Conservation (phyloP, 2,113 vertebrate genomes). For the Notechis scutatus region DNA sequence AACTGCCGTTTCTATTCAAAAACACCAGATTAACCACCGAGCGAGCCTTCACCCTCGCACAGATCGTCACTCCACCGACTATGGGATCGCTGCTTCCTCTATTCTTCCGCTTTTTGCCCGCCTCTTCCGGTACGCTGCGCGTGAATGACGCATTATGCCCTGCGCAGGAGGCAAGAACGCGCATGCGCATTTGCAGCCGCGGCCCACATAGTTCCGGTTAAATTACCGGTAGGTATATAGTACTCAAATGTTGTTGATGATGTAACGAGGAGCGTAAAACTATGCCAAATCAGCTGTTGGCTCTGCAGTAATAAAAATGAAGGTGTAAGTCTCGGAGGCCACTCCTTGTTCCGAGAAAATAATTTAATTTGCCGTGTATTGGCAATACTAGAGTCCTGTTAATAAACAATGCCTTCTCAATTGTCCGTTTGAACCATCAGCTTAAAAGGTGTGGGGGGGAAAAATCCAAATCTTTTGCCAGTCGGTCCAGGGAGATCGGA, state of each 20-base stretch:
- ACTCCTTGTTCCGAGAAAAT: not conserved
- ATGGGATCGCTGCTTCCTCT: not conserved
- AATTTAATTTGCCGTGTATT: not conserved
- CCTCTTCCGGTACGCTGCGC: not conserved
- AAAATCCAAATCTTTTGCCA: not conserved
- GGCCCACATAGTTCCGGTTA: not conserved
- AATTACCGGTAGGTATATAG: not conserved
- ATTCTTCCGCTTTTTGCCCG: not conserved
- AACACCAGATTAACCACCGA: not conserved
- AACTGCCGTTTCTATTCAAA: not conserved
- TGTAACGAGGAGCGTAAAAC: not conserved
- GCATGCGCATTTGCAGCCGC: not conserved
- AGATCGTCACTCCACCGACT: not conserved
- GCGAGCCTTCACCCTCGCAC: accelerated
- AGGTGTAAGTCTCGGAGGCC: not conserved
- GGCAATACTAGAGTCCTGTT: not conserved
- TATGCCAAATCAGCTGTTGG: not conserved
- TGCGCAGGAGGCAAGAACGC: not conserved
- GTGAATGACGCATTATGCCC: not conserved
- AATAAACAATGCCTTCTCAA: not conserved
- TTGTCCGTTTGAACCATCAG: not conserved
- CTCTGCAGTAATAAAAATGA: not conserved
- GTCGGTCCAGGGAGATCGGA: not conserved
- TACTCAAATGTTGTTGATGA: not conserved
- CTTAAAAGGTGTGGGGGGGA: not conserved